Evolutionary conservation across 1,140 invertebrate species (phyloP).

Genomic region (Gryon sp.): DNA sequence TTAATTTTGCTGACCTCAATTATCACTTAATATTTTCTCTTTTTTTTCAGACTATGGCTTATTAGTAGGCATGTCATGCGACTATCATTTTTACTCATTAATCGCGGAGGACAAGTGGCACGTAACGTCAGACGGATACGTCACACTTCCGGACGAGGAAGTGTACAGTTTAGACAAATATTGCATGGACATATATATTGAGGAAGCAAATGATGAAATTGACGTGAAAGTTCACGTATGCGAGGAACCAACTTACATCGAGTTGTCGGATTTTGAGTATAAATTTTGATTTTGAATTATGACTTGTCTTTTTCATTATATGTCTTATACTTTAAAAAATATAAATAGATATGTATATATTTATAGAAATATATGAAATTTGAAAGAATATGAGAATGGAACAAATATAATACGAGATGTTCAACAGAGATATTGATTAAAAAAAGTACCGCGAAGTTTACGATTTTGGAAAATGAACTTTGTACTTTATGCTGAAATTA

Average conservation of each 20-base stretch:
- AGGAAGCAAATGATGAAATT: background rate
- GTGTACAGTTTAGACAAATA: slow-evolving; percentile 41
- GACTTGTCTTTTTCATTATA: no score
- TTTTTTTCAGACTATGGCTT: slow-evolving; percentile 53
- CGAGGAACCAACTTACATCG: slow-evolving; percentile 3
- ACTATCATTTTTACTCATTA: slow-evolving; percentile 27
- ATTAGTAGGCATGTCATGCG: slow-evolving; percentile 45
- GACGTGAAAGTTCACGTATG: slow-evolving; percentile 26
- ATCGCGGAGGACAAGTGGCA: slow-evolving; percentile 45
- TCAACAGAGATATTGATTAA: no score
- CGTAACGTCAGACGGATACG: slow-evolving; percentile 45
- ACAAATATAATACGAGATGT: no score
- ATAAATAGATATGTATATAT: no score
- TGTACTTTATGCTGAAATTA: no score
- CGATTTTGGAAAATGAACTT: no score
- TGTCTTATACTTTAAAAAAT: no score
- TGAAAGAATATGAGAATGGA: no score
- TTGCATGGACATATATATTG: slow-evolving; percentile 38
- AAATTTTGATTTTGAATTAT: no score
- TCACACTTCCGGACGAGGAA: slow-evolving; percentile 26
- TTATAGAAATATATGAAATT: no score
- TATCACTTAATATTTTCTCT: slow-evolving; percentile 10
- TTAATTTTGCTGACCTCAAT: background rate
- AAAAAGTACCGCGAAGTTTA: no score
- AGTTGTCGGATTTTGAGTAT: slow-evolving; percentile 26